Evolutionary conservation across 2,113 vertebrate species (phyloP).

Genomic region (Nothocercus nigrocapillus): DNA sequence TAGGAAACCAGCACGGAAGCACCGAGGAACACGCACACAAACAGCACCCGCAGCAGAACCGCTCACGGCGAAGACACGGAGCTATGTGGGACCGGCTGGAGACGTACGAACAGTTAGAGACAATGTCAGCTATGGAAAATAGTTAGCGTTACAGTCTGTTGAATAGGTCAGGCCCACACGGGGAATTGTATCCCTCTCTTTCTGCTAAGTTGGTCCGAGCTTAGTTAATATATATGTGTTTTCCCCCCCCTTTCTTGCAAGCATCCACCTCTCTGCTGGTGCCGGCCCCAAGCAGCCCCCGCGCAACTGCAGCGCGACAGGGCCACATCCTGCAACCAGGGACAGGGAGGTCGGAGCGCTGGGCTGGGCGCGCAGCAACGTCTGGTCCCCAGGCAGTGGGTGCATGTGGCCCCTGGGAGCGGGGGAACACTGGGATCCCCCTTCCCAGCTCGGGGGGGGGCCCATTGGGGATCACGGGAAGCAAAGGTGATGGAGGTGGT

Average conservation of each 20-base stretch:
- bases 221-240: background rate
- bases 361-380: background rate
- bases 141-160: background rate
- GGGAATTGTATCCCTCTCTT: background rate
- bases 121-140: constrained; percentile 42
- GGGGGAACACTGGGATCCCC: background rate
- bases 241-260: background rate
- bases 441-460: background rate
- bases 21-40: constrained; percentile 44
- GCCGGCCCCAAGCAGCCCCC: background rate
- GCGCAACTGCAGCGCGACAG: accelerated
- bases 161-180: background rate
- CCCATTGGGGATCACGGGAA: background rate
- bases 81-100: constrained; percentile 7
- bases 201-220: background rate
- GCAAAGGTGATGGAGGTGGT: background rate
- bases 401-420: background rate
- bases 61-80: constrained; percentile 32
- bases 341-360: background rate
- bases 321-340: background rate
- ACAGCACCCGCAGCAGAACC: constrained; percentile 32
- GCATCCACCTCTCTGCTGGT: background rate
- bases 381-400: background rate
- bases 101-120: constrained; percentile 59
- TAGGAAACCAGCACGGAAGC: constrained; percentile 62